phyloP scores from a whole-genome alignment of 2,797 vertebrate genomes.

The Sebastes oblongus region DNA sequence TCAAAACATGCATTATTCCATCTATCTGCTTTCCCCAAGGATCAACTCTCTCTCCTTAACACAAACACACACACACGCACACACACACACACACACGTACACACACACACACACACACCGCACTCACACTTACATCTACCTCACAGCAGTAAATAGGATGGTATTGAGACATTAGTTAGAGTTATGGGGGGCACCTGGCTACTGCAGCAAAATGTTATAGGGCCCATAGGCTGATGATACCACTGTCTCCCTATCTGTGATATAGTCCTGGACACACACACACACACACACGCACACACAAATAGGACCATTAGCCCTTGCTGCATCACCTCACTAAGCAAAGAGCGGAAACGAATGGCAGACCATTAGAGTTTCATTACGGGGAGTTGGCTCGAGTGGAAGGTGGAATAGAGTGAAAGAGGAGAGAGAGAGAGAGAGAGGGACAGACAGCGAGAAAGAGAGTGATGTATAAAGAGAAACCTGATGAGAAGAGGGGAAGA shows the following conservation, averaged over 20 bases:
- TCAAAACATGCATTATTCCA: conserved; percentile 76
- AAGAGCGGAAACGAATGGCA: conserved; percentile 75
- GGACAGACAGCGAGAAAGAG: conserved; percentile 14
- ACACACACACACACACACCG: not conserved
- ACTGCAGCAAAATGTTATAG: conserved; percentile 53
- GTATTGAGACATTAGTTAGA: conserved; percentile 63
- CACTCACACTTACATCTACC: conserved; percentile 18
- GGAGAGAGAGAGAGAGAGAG: not conserved
- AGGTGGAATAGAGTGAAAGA: conserved; percentile 54
- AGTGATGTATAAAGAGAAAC: conserved; percentile 51
- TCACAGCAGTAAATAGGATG: conserved; percentile 53
- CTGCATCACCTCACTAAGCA: conserved; percentile 76
- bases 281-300: conserved; percentile 61
- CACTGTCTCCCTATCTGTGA: conserved; percentile 50
- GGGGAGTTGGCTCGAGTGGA: conserved; percentile 64
- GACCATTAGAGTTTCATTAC: conserved; percentile 82
- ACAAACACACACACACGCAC: conserved; percentile 22
- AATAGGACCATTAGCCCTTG: conserved; percentile 72
- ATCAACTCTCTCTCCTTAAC: conserved; percentile 39
- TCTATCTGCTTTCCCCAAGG: conserved; percentile 65
- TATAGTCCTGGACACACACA: conserved; percentile 57
- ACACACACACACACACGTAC: conserved; percentile 20
- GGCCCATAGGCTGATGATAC: conserved; percentile 52
- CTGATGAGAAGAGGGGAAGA: conserved; percentile 33
- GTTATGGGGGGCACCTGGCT: conserved; percentile 63